Conservation (phyloP, 1,140 invertebrate genomes). For the Euglossa dilemma region DNA sequence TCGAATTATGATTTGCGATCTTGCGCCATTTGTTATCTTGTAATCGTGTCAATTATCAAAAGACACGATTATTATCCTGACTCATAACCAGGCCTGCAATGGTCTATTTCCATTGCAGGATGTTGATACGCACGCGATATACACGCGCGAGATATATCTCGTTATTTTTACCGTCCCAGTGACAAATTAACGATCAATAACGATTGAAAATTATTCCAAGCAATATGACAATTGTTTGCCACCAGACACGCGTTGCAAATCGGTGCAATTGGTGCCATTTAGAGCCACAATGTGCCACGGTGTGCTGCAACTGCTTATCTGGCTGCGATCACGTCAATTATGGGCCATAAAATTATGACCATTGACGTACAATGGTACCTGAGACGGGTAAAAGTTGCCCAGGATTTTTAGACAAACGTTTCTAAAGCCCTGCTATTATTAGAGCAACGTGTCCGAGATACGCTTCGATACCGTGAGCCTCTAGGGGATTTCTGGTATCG, state of each 20-base stretch:
- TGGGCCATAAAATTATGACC: neutral
- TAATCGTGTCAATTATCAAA: neutral
- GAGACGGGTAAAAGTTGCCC: neutral
- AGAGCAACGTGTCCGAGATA: neutral
- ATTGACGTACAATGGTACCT: neutral
- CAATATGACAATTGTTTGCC: neutral
- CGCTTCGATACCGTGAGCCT: neutral
- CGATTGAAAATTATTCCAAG: neutral
- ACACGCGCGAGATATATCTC: neutral
- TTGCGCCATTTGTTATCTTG: neutral
- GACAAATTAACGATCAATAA: conserved; percentile 7
- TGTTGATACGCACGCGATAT: no score
- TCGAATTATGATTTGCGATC: neutral
- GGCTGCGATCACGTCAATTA: neutral
- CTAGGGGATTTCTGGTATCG: neutral
- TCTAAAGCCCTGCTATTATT: neutral
- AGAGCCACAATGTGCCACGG: neutral
- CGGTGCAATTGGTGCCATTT: neutral
- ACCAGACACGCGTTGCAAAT: neutral
- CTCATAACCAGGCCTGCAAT: no score
- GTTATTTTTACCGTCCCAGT: neutral
- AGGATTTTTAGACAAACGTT: neutral
- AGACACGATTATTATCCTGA: neutral
- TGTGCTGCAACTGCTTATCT: neutral
- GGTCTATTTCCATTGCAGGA: no score